Evolutionary conservation across 92 coral and sea anemone genomes (phyloP).

Genomic region (Siderastrea siderea): DNA sequence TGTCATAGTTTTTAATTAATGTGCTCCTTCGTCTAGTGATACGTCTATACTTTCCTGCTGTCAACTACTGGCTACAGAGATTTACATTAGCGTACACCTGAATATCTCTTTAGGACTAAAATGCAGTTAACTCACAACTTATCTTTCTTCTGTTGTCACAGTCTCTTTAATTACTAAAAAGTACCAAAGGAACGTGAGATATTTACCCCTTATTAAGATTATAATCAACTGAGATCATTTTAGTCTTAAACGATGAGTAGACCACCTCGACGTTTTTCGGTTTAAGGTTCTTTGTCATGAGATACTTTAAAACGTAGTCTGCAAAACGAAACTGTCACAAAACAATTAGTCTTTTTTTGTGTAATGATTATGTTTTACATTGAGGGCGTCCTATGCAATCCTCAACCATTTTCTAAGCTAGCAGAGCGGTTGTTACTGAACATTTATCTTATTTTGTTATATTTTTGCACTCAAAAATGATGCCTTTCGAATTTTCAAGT

Average conservation of each 20-base stretch:
- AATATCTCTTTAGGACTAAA: not conserved
- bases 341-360: too few relatives aligned
- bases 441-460: not conserved
- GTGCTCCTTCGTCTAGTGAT: not conserved
- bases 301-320: too few relatives aligned
- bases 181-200: not conserved
- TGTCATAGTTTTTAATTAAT: not conserved
- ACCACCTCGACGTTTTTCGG: too few relatives aligned
- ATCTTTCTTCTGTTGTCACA: not conserved
- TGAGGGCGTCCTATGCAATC: too few relatives aligned
- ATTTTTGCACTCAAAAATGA: not conserved
- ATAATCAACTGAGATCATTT: not conserved
- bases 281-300: too few relatives aligned
- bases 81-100: not conserved
- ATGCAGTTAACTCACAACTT: not conserved
- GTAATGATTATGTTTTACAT: too few relatives aligned
- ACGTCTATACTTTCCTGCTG: conserved; percentile 19
- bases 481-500: too few relatives aligned
- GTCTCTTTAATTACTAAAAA: not conserved
- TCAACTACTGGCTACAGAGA: not conserved
- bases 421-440: not conserved
- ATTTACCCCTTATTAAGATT: not conserved
- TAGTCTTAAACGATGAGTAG: too few relatives aligned
- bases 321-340: too few relatives aligned
- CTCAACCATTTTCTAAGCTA: too few relatives aligned